These are phyloP conservation scores for Kryptopterus vitreolus DNA, from an alignment of 2,797 vertebrate genomes.

Conservation along the genomic window DNA sequence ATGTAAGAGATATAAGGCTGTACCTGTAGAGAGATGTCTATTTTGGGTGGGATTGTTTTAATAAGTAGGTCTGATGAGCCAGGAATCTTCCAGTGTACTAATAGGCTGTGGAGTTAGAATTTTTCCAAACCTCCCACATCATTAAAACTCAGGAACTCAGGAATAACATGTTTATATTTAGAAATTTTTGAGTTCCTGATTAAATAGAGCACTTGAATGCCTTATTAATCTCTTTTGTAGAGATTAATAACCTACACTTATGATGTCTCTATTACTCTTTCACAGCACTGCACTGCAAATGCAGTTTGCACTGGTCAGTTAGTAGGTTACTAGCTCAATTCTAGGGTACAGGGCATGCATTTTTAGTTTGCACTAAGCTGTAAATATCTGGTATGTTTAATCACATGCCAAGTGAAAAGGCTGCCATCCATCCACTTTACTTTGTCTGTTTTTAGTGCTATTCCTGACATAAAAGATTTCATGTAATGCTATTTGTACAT, in stretches of 20 bases:
- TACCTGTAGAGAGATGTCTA: conserved; percentile 53
- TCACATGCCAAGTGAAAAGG: not conserved
- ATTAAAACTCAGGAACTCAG: conserved; percentile 19
- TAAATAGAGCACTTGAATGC: conserved; percentile 49
- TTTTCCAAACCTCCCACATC: conserved; percentile 20
- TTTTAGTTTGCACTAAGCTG: not conserved
- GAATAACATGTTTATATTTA: conserved; percentile 58
- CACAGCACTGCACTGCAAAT: conserved; percentile 52
- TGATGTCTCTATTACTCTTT: conserved; percentile 19
- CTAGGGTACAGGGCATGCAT: not conserved
- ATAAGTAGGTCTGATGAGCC: conserved; percentile 22
- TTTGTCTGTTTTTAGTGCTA: not conserved
- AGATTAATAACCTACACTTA: conserved; percentile 51
- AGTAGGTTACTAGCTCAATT: conserved; percentile 44
- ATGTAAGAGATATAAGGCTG: conserved; percentile 52
- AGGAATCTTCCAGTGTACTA: conserved; percentile 19
- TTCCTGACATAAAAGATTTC: not conserved
- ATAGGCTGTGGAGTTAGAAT: conserved; percentile 2
- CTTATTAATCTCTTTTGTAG: conserved; percentile 42
- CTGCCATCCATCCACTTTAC: not conserved
- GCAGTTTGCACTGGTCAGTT: conserved; percentile 48
- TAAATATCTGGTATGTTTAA: not conserved
- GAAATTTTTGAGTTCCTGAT: conserved; percentile 58
- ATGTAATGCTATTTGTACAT: not conserved
- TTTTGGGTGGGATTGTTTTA: conserved; percentile 21